Evolutionary conservation across 2,113 vertebrate genomes (phyloP).

Genomic region (Gymnobelideus leadbeateri): DNA sequence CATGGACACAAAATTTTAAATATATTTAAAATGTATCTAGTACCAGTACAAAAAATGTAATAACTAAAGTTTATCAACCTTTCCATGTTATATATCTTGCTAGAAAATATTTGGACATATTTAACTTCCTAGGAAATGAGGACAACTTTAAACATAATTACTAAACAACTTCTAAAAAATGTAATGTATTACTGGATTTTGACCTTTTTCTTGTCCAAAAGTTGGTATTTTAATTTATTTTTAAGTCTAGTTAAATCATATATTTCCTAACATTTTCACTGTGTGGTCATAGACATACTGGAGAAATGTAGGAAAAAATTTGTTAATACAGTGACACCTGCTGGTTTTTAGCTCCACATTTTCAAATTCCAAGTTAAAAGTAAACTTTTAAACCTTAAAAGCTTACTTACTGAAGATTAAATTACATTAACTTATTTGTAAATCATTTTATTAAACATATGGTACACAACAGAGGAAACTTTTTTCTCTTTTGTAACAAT

Average conservation of each 20-base stretch:
- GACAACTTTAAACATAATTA: background rate
- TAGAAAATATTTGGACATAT: background rate
- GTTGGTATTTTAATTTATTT: background rate
- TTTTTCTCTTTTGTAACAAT: slow-evolving; percentile 4
- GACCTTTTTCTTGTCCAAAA: background rate
- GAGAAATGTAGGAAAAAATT: background rate
- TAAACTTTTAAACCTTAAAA: background rate
- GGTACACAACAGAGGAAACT: background rate
- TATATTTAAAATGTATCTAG: background rate
- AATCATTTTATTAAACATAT: background rate
- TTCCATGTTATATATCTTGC: background rate
- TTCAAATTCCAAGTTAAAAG: slow-evolving; percentile 26
- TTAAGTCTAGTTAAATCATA: background rate
- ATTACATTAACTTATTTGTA: slow-evolving; percentile 9
- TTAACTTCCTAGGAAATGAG: background rate
- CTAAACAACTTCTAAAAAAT: background rate
- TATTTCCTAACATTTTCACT: background rate
- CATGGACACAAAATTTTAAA: background rate
- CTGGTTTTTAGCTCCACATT: slow-evolving; percentile 59
- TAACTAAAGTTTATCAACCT: background rate
- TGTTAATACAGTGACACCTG: slow-evolving; percentile 73
- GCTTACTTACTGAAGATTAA: slow-evolving; percentile 41
- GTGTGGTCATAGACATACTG: background rate
- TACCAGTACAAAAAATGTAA: background rate
- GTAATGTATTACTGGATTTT: background rate